A percentile compares a stretch with the other conserved stretches of the same genome.
phyloP scores from a whole-genome alignment of 2,797 vertebrate species.

The Sebastes trivittatus region DNA sequence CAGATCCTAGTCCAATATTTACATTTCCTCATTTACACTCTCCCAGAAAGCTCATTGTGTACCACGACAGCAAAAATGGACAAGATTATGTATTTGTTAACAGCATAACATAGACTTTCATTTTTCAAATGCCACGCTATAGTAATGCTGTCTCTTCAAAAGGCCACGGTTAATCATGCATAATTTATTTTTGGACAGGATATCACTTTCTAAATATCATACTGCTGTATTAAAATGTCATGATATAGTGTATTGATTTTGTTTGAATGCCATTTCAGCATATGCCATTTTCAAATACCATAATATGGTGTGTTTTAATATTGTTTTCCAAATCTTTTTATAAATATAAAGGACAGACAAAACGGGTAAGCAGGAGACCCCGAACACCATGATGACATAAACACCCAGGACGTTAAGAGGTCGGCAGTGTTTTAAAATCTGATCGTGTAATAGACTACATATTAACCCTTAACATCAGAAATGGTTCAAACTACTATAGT shows the following conservation, averaged over 20 bases:
- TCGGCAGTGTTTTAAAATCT: not conserved
- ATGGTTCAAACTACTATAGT: not conserved
- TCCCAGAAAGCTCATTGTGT: not conserved
- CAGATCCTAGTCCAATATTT: not conserved
- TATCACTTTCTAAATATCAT: conserved; percentile 53
- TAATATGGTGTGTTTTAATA: not conserved
- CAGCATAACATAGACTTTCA: conserved; percentile 8
- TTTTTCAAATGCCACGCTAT: conserved; percentile 30
- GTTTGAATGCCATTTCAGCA: conserved; percentile 18
- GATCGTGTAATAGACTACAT: not conserved
- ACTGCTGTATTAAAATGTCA: conserved; percentile 50
- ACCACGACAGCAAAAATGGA: not conserved
- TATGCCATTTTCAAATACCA: conserved; percentile 47
- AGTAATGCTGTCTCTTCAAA: conserved; percentile 31
- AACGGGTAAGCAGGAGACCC: not conserved
- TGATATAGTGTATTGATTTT: conserved; percentile 43
- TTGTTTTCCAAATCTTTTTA: not conserved
- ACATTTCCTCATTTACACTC: not conserved
- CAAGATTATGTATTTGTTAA: conserved; percentile 30
- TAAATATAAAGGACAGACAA: not conserved
- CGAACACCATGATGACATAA: not conserved
- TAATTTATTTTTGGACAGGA: conserved; percentile 40
- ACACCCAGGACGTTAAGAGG: not conserved
- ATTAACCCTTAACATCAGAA: not conserved
- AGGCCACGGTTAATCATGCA: conserved; percentile 46